phyloP scores from a whole-genome alignment of 2,888 invertebrate genomes.

The Cosmia trapezina region DNA sequence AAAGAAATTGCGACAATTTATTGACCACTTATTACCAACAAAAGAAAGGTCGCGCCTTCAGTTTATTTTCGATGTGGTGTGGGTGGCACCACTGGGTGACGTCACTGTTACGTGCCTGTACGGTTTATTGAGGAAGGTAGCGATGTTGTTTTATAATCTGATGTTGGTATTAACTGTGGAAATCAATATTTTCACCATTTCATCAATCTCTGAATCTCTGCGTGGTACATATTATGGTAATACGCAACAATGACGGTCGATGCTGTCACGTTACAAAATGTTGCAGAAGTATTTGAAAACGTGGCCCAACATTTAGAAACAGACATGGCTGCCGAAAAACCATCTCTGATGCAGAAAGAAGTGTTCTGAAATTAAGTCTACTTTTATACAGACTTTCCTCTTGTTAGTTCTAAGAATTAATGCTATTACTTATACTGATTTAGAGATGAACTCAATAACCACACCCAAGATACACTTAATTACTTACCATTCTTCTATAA shows the following conservation, averaged over 20 bases:
- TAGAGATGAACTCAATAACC: slow-evolving; percentile 35
- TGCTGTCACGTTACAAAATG: neutral
- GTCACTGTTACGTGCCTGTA: slow-evolving; percentile 42
- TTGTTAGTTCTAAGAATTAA: slow-evolving; percentile 10
- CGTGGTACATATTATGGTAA: no score
- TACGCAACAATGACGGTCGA: no score
- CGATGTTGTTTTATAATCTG: slow-evolving; percentile 31
- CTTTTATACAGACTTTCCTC: neutral
- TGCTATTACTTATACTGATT: slow-evolving; percentile 14
- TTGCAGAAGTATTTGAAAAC: neutral
- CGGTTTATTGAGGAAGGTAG: slow-evolving; percentile 48
- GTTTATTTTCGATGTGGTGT: slow-evolving; percentile 59
- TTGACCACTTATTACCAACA: slow-evolving; percentile 66
- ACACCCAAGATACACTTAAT: slow-evolving; percentile 38
- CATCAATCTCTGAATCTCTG: neutral
- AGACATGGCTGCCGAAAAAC: neutral
- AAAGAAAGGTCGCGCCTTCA: slow-evolving; percentile 65
- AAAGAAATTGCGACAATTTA: slow-evolving; percentile 67
- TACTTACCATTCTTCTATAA: slow-evolving; percentile 36
- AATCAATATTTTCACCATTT: slow-evolving; percentile 35
- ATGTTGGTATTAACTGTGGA: slow-evolving; percentile 38
- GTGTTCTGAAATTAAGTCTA: neutral
- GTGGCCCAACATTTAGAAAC: neutral
- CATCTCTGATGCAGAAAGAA: neutral
- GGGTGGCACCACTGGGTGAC: slow-evolving; percentile 49